Evolutionary conservation across 2,113 vertebrate genomes (phyloP).

Genomic region (Athene noctua): DNA sequence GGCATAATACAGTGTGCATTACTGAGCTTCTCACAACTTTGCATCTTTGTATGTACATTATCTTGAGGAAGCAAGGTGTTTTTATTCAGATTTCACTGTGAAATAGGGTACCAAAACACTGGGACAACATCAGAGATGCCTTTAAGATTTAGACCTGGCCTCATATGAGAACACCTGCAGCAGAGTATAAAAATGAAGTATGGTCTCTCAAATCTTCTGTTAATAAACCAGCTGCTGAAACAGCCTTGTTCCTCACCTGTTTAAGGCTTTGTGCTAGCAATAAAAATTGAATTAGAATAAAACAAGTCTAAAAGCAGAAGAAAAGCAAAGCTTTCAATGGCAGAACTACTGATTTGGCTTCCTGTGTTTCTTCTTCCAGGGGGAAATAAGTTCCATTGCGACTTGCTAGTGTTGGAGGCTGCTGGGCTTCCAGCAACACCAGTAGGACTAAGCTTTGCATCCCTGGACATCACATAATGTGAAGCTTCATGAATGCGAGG

Average conservation of each 20-base stretch:
- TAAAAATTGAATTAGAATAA: not conserved
- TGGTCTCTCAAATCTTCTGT: not conserved
- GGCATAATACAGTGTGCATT: not conserved
- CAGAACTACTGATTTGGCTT: not conserved
- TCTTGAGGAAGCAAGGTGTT: not conserved
- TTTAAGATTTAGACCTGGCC: not conserved
- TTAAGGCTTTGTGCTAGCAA: not conserved
- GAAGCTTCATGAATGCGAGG: not conserved
- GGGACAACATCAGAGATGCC: not conserved
- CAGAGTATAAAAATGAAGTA: not conserved
- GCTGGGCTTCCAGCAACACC: not conserved
- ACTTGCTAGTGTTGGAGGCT: not conserved
- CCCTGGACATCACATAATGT: not conserved
- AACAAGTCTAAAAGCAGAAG: not conserved
- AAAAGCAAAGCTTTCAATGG: not conserved
- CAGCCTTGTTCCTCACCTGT: not conserved
- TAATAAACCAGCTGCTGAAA: not conserved
- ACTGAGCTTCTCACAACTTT: not conserved
- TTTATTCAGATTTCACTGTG: not conserved
- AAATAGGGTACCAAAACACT: not conserved
- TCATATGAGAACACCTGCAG: not conserved
- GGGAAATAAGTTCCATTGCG: not conserved
- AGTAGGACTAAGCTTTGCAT: not conserved
- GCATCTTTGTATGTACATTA: not conserved
- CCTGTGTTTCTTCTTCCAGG: not conserved